A percentile compares a stretch with the other conserved stretches of the same genome.
Evolutionary conservation across 2,113 vertebrate genomes (phyloP).

Genomic region (Bubo bubo): DNA sequence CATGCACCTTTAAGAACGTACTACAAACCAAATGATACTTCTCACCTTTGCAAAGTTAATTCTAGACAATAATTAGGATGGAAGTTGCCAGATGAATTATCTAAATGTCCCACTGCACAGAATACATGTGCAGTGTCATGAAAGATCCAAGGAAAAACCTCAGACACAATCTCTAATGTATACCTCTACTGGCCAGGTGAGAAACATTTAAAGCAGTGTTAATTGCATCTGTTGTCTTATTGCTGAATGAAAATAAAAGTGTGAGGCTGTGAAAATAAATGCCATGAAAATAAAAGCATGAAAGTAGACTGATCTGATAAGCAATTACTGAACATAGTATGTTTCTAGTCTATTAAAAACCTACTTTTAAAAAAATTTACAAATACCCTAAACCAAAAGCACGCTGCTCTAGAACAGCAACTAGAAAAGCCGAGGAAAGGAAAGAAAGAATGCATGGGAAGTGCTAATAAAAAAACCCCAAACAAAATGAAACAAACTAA

Average conservation of each 20-base stretch:
- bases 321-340: background rate
- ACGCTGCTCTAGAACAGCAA: background rate
- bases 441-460: background rate
- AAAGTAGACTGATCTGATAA: background rate
- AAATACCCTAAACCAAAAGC: background rate
- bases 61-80: background rate
- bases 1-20: rapidly evolving
- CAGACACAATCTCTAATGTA: background rate
- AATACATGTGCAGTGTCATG: background rate
- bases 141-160: background rate
- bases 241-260: background rate
- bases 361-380: background rate
- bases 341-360: background rate
- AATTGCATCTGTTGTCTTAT: background rate
- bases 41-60: background rate
- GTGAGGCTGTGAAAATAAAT: background rate
- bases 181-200: background rate
- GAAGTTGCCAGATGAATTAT: background rate
- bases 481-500: conserved; percentile 4
- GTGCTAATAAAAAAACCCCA: background rate
- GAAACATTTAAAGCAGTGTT: background rate
- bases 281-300: background rate
- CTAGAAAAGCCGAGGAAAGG: background rate
- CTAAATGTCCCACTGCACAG: background rate
- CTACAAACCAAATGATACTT: background rate